Evolutionary conservation across 2,113 vertebrate genomes (phyloP).

Genomic region (Dipodomys ordii): DNA sequence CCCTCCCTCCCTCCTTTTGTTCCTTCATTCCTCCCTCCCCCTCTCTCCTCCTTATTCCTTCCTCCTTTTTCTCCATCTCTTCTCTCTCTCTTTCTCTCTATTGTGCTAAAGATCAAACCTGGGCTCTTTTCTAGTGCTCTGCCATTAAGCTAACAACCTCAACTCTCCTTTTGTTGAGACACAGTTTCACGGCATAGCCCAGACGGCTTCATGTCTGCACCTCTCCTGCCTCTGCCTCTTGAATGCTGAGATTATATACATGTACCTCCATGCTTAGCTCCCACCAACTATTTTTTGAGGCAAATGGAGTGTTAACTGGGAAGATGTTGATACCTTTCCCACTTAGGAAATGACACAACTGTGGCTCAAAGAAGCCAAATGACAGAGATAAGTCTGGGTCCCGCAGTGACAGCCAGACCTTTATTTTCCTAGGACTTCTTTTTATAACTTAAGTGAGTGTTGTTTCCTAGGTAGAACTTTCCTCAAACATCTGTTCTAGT

Average conservation of each 20-base stretch:
- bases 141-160: no score
- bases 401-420: neutral
- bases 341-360: neutral
- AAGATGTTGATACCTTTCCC: neutral
- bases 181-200: no score
- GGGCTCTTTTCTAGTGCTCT: neutral
- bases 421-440: neutral
- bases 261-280: neutral
- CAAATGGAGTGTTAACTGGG: no score
- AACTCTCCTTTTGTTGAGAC: neutral
- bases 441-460: neutral
- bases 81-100: no score
- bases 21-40: no score
- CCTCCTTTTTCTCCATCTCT: no score
- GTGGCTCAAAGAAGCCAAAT: neutral
- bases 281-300: neutral
- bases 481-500: constrained; percentile 65
- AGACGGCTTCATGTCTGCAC: no score
- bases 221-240: neutral
- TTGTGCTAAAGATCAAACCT: neutral
- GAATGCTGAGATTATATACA: no score
- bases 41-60: no score
- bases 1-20: no score
- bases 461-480: constrained; percentile 9
- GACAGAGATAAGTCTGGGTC: neutral